Evolutionary conservation across 2,113 vertebrate genomes (phyloP), one percentile per base, ranked within the genome.

Genomic region (Solea senegalensis): DNA sequence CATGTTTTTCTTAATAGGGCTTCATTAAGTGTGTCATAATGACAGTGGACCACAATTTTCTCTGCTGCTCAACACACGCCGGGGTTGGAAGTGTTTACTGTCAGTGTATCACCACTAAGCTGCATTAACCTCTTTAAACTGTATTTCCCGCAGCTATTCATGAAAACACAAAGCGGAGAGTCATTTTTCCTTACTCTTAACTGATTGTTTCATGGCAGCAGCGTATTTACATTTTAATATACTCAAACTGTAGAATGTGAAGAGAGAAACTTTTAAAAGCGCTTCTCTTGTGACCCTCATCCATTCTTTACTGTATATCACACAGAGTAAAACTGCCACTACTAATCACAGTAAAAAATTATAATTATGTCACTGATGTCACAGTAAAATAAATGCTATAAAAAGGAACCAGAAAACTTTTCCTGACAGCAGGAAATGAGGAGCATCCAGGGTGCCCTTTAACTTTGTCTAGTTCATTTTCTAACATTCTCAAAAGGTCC

Each of bases 1-100:
- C 49, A 5, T 65, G 55, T 57, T 63, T 73, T 61, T 54, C 45
- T 66, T 64, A 86, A 82, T 76, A 68, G 34, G 46, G 15, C 62
- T 66, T 80, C 56, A 61, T 61, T 72, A 28, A 76, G 75, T 53
- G 50, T 16, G 65, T 51, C 45, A 50, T 74, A 71, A 73, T 81
- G 66, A 73, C 34, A 56, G 43, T 55, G 66, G 59, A 78, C 52
- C 26, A 68, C 78, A 81, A 67, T 82, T 82, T 73, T 80, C 44
- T 64, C 73, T 51, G 43, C 61, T 45, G 50, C 34, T 40, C 66
- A 59, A 78, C 64, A 8, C 27, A n/a, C 1, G 56, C 21, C 60
- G 28, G 10, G 39, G 50, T 65, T 28, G 27, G 51, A 58, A 55
- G 63, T 68, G 67, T 84, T 86, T 70, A 51, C 80, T 76, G 62